A percentile compares a stretch with the other conserved stretches of the same genome.
phyloP scores from a whole-genome alignment of 2,888 invertebrate species.

The Toxonevra muliebris region DNA sequence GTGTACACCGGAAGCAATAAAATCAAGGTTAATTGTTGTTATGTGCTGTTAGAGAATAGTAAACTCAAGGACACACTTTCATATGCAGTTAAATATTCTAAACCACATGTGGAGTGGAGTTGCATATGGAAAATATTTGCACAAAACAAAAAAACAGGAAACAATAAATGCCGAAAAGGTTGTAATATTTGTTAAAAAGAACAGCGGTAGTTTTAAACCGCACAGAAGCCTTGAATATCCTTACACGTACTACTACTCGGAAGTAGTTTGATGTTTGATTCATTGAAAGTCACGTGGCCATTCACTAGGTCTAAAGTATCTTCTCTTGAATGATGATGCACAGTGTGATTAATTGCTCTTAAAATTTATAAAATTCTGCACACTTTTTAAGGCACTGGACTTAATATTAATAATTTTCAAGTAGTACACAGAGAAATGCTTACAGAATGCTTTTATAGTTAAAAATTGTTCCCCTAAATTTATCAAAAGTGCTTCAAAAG shows the following conservation, averaged over 20 bases:
- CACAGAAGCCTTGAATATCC: constrained; percentile 42
- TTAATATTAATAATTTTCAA: too few relatives aligned
- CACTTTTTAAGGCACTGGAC: too few relatives aligned
- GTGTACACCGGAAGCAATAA: constrained; percentile 51
- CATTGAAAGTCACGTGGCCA: constrained; percentile 57
- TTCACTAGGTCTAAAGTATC: not conserved
- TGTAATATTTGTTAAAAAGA: constrained; percentile 6
- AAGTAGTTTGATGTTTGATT: constrained; percentile 19
- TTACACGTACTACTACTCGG: not conserved
- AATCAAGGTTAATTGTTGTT: constrained; percentile 23
- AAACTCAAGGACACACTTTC: too few relatives aligned
- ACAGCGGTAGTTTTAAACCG: constrained; percentile 39
- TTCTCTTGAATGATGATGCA: not conserved
- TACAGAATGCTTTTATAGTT: too few relatives aligned
- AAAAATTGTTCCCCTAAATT: too few relatives aligned
- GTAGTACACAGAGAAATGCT: too few relatives aligned
- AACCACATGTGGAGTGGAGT: too few relatives aligned
- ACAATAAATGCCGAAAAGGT: not conserved
- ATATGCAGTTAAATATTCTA: too few relatives aligned
- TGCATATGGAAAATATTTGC: not conserved
- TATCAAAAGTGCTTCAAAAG: too few relatives aligned
- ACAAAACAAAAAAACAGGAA: not conserved
- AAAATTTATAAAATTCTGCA: too few relatives aligned
- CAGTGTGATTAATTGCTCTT: too few relatives aligned
- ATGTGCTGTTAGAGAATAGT: too few relatives aligned